Conservation (phyloP, 2,113 vertebrate genomes). For the Bostrychus sinensis region DNA sequence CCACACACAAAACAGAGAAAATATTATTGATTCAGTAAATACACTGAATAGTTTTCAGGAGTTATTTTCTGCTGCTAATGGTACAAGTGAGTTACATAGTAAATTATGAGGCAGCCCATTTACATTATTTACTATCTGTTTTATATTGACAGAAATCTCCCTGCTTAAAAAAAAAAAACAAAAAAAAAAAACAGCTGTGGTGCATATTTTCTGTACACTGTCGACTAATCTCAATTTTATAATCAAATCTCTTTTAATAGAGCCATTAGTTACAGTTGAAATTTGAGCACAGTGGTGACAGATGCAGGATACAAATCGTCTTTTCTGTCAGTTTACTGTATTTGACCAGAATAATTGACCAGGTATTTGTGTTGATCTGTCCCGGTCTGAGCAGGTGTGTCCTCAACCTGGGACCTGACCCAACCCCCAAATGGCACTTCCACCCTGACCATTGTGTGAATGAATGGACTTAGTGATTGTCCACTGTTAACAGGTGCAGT, state of each 20-base stretch:
- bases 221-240: too few species aligned
- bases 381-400: constrained; percentile 22
- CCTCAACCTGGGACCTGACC: constrained; percentile 7
- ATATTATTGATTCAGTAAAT: too few species aligned
- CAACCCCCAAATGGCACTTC: constrained; percentile 18
- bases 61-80: too few species aligned
- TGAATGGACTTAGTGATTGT: constrained; percentile 39
- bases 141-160: too few species aligned
- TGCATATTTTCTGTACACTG: too few species aligned
- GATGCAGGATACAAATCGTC: not conserved
- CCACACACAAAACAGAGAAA: too few species aligned
- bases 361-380: not conserved
- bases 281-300: not conserved
- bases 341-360: not conserved
- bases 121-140: too few species aligned
- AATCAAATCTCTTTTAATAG: not conserved
- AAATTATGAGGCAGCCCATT: too few species aligned
- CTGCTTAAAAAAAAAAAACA: too few species aligned
- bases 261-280: not conserved
- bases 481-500: constrained; percentile 54
- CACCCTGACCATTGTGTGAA: constrained; percentile 15
- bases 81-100: too few species aligned
- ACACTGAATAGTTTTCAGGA: too few species aligned
- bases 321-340: not conserved
- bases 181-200: too few species aligned